Base-by-base conservation (phyloP, 2,113 vertebrate genomes). In the Zosterops hypoxanthus region DNA sequence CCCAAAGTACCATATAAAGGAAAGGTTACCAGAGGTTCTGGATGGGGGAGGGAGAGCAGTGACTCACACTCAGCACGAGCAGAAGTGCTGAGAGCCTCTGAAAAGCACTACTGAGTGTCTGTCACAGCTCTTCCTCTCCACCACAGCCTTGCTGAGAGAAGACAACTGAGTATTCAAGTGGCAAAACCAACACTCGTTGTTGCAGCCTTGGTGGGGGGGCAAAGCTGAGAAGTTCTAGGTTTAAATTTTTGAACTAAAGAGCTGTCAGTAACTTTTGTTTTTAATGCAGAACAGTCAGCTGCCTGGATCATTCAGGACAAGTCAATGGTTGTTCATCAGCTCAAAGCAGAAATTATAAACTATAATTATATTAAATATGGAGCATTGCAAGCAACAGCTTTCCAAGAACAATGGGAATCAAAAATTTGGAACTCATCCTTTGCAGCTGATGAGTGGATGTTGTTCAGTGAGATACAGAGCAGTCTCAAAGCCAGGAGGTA, bases 1-100 rank as follows among this genome's bases (percentile, higher is more conserved):
- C 55, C 60, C 81, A 77, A 91, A 90, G 63, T 4, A 84, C 82
- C 91, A 93, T 88, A 93, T 77, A 97, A 96, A 97, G 97, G 50
- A 94, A 69, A 92, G 95, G 76, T 79, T 86, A 90, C 70, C 92
- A 75, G 91, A 94, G 65, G 70, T 86, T 75, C 55, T 49, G 85
- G 42, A 41, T 52, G 88, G 82, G 92, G 92, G 89, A 90, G 73
- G 76, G 47, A 88, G 34, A 22, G 61, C 86, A 87, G 46, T 95
- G 95, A 96, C 42, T 96, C 96, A 96, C 28, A 8, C 26, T 66
- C 87, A 69, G 57, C 93, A 71, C 13, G 3, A 88, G 79, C 68
- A 64, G 49, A 94, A 96, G 85, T 34, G 79, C 87, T 90, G 96
- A 96, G 73, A 96, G 73, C 57, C 64, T 88, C 73, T 88, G 55